Evolutionary conservation across 1,140 invertebrate genomes (phyloP).

Genomic region (Thaumetopoea pityocampa): DNA sequence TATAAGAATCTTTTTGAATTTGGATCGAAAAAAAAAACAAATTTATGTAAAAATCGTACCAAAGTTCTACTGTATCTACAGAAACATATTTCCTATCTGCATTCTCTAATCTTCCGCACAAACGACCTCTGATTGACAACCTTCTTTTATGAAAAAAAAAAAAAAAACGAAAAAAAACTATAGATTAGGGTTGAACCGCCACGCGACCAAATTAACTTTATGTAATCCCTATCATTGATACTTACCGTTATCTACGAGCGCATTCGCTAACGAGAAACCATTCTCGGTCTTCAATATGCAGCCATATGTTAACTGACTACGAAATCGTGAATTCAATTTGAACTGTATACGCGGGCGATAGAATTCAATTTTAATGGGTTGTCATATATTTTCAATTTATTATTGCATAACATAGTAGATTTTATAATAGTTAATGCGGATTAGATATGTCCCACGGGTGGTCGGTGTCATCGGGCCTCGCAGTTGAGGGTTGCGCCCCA

Average conservation of each 20-base stretch:
- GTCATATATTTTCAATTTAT: too few species aligned
- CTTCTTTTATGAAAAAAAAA: constrained; percentile 4
- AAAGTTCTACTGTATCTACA: neutral
- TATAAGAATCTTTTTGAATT: too few species aligned
- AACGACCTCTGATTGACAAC: constrained; percentile 31
- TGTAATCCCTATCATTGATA: constrained; percentile 57
- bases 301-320: too few species aligned
- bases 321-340: too few species aligned
- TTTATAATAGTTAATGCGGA: constrained; percentile 52
- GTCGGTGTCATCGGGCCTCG: constrained; percentile 25
- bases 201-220: constrained; percentile 67
- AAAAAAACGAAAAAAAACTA: constrained; percentile 21
- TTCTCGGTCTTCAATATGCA: too few species aligned
- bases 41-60: too few species aligned
- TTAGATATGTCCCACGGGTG: constrained; percentile 61
- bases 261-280: constrained; percentile 42
- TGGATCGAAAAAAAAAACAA: too few species aligned
- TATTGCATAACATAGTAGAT: too few species aligned
- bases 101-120: constrained; percentile 23
- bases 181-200: constrained; percentile 34
- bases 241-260: constrained; percentile 45
- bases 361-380: too few species aligned
- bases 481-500: constrained; percentile 26
- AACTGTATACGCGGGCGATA: too few species aligned
- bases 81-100: constrained; percentile 8